These are phyloP conservation scores for Trichonephila inaurata DNA, from an alignment of 1,140 invertebrate genomes.

Conservation along the genomic window DNA sequence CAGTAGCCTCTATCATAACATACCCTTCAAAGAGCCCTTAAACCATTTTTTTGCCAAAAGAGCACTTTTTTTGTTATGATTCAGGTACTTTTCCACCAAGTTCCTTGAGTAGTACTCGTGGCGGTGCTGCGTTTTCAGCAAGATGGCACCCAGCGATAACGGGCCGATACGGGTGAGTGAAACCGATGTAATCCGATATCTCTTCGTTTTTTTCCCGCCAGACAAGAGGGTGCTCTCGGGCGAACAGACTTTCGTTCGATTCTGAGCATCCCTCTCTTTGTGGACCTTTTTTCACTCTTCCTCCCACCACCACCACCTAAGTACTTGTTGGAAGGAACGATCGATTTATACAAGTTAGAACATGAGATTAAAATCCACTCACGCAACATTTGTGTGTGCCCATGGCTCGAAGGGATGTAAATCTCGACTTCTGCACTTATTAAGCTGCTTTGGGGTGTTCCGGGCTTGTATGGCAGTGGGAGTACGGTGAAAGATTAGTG, in stretches of 20 bases:
- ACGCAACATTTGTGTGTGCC: conserved; percentile 7
- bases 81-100: conserved; percentile 37
- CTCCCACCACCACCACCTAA: neutral
- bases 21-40: conserved; percentile 39
- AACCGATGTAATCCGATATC: conserved; percentile 57
- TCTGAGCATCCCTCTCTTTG: neutral
- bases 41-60: conserved; percentile 10
- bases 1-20: conserved; percentile 47
- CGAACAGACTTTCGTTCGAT: conserved; percentile 25
- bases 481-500: neutral
- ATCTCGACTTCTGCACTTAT: neutral
- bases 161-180: conserved; percentile 26
- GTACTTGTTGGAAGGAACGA: conserved; percentile 63
- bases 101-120: neutral
- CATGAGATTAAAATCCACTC: conserved; percentile 51
- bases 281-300: neutral
- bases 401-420: neutral
- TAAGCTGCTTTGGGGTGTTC: neutral
- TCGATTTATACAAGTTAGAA: conserved; percentile 18
- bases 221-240: conserved; percentile 27
- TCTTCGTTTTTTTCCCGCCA: conserved; percentile 17
- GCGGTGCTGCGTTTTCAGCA: conserved; percentile 38
- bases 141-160: conserved; percentile 46
- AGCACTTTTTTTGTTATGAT: conserved; percentile 28
- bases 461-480: neutral